Conservation (phyloP, 2,888 invertebrate genomes). For the Cheilosia vernalis region DNA sequence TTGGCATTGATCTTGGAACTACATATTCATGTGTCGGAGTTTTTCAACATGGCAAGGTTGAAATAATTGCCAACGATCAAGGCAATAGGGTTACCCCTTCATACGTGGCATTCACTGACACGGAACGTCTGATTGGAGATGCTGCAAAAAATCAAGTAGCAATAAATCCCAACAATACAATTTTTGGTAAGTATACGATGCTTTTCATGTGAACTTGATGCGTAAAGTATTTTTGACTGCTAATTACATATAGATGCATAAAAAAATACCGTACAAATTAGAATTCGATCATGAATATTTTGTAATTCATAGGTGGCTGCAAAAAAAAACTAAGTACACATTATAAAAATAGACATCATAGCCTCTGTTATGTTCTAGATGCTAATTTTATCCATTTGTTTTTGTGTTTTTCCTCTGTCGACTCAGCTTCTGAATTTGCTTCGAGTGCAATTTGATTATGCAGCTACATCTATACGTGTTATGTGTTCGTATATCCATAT, state of each 20-base stretch:
- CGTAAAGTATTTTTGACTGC: slow-evolving; percentile 27
- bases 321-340: slow-evolving; percentile 35
- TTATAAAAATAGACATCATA: slow-evolving; percentile 59
- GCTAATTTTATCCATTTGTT: slow-evolving; percentile 65
- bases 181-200: slow-evolving; percentile 89
- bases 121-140: slow-evolving; percentile 93
- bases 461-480: slow-evolving; percentile 50
- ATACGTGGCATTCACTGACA: slow-evolving; percentile 92
- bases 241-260: slow-evolving; percentile 43
- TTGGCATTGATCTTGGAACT: slow-evolving; percentile 92
- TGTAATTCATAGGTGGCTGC: slow-evolving; percentile 57
- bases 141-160: slow-evolving; percentile 94
- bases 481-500: slow-evolving; percentile 14
- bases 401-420: slow-evolving; percentile 46
- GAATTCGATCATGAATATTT: slow-evolving; percentile 50
- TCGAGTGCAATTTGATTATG: slow-evolving; percentile 57
- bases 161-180: slow-evolving; percentile 95
- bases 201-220: slow-evolving; percentile 27
- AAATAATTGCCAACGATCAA: slow-evolving; percentile 93
- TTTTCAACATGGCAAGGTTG: slow-evolving; percentile 94
- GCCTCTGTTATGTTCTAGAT: slow-evolving; percentile 58
- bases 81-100: slow-evolving; percentile 92
- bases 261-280: slow-evolving; percentile 26
- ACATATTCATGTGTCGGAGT: slow-evolving; percentile 97
- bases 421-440: slow-evolving; percentile 43